Base-by-base conservation (phyloP, 1,140 invertebrate species). In the Orchesella cincta region DNA sequence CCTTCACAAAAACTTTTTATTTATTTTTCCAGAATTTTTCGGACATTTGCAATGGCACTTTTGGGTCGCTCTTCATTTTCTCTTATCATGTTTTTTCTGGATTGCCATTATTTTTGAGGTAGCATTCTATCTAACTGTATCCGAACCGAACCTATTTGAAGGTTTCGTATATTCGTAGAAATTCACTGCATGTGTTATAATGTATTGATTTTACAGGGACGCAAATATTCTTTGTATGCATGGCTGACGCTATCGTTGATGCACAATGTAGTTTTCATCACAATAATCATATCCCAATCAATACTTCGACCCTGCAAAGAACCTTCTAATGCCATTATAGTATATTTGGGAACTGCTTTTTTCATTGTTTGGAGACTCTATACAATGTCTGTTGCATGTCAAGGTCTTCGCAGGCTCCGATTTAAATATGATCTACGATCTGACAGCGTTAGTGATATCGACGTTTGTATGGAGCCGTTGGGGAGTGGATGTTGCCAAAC, bases 341-440 rank as follows among this genome's bases (percentile, higher is more conserved):
- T 46, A 8, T 5, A 5, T 18, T 46, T n/a, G n/a, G n/a, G n/a
- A n/a, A n/a, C 18, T 46, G 39, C 57, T 62, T 62, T 77, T 57
- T 77, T 34, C 51, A 57, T 62, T 36, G 23, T 57, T 57, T 57
- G 54, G 54, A 57, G 76, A 54, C 62, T 73, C 34, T 77, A 77
- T 70, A 57, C 71, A 23, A 23, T 67, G 8, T 62, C 54, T 3
- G 71, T 77, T 28, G 70, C 70, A 3, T 35, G 46, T 18, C 76
- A 77, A 70, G 39, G 29, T 31, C 2, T 73, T 31, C 67, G 67
- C 34, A 2, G 67, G 28, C 39, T 77, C n/a, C 33, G 34, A 18
- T 73, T 62, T 16, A 46, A 77, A 20, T 54, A 73, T 35, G 64
- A 77, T 26, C 35, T 36, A 23, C 73, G 70, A 28, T 67, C 51